phyloP scores from a whole-genome alignment of 2,113 vertebrate species.

The Lepus timidus region DNA sequence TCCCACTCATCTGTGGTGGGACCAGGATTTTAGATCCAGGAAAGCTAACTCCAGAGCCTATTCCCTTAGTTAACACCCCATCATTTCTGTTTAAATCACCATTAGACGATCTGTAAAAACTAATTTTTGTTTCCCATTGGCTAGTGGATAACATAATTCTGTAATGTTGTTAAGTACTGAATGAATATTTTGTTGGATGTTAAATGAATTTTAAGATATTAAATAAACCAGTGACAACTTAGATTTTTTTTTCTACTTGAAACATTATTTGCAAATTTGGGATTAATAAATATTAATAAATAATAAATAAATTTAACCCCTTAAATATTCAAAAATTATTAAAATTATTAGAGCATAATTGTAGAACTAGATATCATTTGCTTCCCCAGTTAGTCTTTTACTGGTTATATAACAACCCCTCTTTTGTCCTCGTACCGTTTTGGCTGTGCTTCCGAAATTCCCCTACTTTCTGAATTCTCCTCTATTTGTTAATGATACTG shows the following conservation, averaged over 20 bases:
- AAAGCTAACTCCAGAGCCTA: neutral
- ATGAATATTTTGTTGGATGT: constrained; percentile 30
- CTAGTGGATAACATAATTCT: neutral
- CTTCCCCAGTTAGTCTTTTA: neutral
- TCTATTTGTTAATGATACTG: constrained; percentile 18
- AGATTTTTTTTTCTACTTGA: neutral
- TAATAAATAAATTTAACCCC: too few relatives aligned
- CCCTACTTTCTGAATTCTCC: constrained; percentile 11
- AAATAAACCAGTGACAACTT: neutral
- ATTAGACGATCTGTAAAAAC: constrained; percentile 47
- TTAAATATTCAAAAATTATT: constrained; percentile 32
- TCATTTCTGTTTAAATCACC: constrained; percentile 43
- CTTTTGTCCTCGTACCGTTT: neutral
- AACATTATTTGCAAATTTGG: neutral
- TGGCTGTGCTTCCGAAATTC: neutral
- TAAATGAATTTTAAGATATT: constrained; percentile 54
- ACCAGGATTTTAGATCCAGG: neutral
- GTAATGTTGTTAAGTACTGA: neutral
- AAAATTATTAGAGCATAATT: constrained; percentile 34
- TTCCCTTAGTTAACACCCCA: neutral
- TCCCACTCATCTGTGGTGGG: neutral
- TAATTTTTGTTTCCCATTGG: neutral
- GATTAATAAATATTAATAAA: constrained; percentile 31
- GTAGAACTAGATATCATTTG: neutral
- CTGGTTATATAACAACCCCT: neutral